Evolutionary conservation across 2,113 vertebrate species (phyloP), one percentile per base, ranked within the genome.

Genomic region (Channa maculata): DNA sequence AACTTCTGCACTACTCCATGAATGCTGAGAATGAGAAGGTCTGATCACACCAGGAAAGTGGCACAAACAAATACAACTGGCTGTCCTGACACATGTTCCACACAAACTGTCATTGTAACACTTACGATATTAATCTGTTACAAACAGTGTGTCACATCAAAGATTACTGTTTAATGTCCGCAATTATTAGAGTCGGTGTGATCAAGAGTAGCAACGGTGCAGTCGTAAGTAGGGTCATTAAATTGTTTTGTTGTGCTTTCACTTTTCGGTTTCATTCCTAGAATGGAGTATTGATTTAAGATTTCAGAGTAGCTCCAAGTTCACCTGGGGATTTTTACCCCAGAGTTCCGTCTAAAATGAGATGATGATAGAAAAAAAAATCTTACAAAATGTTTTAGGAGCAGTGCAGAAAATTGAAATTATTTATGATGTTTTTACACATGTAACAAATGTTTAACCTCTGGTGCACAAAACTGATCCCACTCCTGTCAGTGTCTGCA

Each of bases 271-370:
- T 70, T 69, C 44, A 44, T 61, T 61, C 63, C 49, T 54, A 65
- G 67, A 82, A 74, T 70, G 43, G 48, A 41, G 38, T 79, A 86
- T 86, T 80, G 82, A 85, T 87, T 60, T 52, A 9, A 71, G 71
- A 79, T 61, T 62, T 71, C 39, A 24, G 62, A 63, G 51, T 13
- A 15, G 60, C 44, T 53, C 57, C 59, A 49, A 76, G 59, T 37
- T 37, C 24, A 45, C 54, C n/a, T 54, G 46, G 60, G 6, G 51
- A 15, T 38, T 67, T 77, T 63, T 44, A 15, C 10, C 39, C 39
- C 52, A 34, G 43, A 69, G 44, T 33, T 68, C 60, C 37, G n/a
- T 64, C 38, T 63, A 9, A 67, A 79, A 70, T 50, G 39, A 78
- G 65, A 77, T 51, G 62, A 77, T 3, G 3, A 4, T 44, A 33